Evolutionary conservation across 2,888 invertebrate genomes (phyloP).

Genomic region (Phragmatobia fuliginosa): DNA sequence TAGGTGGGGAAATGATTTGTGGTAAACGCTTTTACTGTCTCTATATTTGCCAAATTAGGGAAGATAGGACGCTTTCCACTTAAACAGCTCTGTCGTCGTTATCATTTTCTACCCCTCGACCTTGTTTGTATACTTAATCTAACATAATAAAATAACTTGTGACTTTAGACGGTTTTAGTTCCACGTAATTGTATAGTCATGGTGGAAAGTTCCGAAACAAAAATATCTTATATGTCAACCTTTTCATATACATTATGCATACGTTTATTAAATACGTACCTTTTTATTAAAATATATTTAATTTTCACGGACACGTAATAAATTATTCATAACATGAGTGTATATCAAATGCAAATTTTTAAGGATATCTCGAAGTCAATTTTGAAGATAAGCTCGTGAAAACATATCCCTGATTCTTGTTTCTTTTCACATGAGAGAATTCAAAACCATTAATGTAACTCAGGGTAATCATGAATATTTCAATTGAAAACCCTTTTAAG

Average conservation of each 20-base stretch:
- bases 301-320: constrained; percentile 24
- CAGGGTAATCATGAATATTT: constrained; percentile 76
- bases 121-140: not conserved
- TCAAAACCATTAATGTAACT: constrained; percentile 77
- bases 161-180: not conserved
- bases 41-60: not conserved
- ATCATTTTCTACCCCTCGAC: not conserved
- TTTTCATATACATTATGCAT: not conserved
- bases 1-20: not conserved
- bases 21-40: not conserved
- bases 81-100: not conserved
- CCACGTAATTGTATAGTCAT: not conserved
- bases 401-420: constrained; percentile 58
- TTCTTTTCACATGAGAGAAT: constrained; percentile 73
- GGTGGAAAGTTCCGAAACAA: no score
- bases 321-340: constrained; percentile 36
- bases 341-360: constrained; percentile 47
- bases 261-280: constrained; percentile 12
- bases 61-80: not conserved
- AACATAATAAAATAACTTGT: not conserved
- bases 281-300: constrained; percentile 29
- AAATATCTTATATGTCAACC: no score
- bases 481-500: constrained; percentile 73
- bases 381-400: constrained; percentile 62
- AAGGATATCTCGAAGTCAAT: constrained; percentile 54